Percentiles rank a stretch among this genome's conserved stretches.
Conservation (phyloP, 2,113 vertebrate genomes). For the Otus sunia region DNA sequence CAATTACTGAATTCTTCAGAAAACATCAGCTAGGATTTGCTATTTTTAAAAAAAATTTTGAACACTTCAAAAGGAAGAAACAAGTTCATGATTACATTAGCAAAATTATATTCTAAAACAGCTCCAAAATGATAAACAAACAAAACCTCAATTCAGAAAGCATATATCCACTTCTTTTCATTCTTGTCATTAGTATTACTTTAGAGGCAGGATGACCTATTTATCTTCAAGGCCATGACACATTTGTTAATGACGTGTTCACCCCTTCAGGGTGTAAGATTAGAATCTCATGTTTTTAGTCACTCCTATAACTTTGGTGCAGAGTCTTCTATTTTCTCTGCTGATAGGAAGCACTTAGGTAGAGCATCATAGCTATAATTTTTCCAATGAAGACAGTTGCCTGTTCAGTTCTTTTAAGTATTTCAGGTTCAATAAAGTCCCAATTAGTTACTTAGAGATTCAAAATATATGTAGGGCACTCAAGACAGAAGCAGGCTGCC, state of each 20-base stretch:
- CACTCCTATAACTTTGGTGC: neutral
- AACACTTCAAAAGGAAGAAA: neutral
- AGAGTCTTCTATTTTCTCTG: neutral
- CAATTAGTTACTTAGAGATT: neutral
- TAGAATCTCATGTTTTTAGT: neutral
- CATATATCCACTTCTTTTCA: neutral
- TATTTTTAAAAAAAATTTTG: neutral
- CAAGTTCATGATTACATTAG: neutral
- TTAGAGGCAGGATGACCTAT: conserved; percentile 6
- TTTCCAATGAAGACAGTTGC: neutral
- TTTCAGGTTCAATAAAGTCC: neutral
- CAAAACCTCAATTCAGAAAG: neutral
- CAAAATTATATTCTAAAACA: neutral
- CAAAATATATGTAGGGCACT: neutral
- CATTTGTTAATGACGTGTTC: neutral
- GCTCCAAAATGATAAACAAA: neutral
- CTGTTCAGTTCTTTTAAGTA: neutral
- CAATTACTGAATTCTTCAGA: neutral
- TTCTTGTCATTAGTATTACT: neutral
- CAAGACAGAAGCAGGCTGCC: neutral
- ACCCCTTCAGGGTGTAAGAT: neutral
- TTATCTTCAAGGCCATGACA: conserved; percentile 36
- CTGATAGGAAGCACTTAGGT: neutral
- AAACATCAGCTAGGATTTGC: neutral
- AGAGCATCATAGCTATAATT: neutral